These are phyloP conservation scores for Ctenosaura bakeri DNA, from an alignment of 2,797 vertebrate genomes.

Conservation along the genomic window DNA sequence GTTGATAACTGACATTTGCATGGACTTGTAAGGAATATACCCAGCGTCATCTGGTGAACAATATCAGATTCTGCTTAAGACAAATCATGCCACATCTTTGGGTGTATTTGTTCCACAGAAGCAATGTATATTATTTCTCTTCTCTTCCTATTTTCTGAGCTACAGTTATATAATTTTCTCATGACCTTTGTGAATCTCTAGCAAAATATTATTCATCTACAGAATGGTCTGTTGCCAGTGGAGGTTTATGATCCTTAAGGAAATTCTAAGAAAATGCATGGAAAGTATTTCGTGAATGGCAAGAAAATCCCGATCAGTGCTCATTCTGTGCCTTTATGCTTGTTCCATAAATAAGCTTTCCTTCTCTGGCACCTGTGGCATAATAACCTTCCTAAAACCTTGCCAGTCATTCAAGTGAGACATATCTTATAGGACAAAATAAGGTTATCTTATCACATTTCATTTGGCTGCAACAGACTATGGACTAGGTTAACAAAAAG, in stretches of 20 bases:
- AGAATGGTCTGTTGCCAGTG: slow-evolving; percentile 49
- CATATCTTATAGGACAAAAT: slow-evolving; percentile 1
- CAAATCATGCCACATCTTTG: slow-evolving; percentile 20
- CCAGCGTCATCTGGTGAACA: neutral
- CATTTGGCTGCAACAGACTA: neutral
- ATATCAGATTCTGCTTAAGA: neutral
- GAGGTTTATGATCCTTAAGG: slow-evolving; percentile 51
- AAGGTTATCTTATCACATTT: slow-evolving; percentile 24
- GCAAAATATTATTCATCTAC: slow-evolving; percentile 36
- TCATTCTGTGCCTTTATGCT: neutral
- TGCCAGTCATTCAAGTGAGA: neutral
- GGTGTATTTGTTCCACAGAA: slow-evolving; percentile 23
- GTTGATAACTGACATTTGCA: neutral
- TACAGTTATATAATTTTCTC: neutral
- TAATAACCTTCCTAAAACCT: neutral
- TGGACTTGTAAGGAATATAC: neutral
- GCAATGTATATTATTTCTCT: neutral
- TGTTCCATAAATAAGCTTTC: slow-evolving; percentile 11
- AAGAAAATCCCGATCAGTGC: slow-evolving; percentile 3
- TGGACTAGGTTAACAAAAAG: neutral
- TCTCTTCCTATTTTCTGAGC: slow-evolving; percentile 36
- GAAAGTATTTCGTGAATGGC: neutral
- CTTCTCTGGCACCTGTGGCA: slow-evolving; percentile 24
- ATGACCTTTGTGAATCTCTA: slow-evolving; percentile 34
- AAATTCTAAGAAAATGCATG: slow-evolving; percentile 8